Evolutionary conservation across 2,797 vertebrate genomes (phyloP).

Genomic region (Carduelis carduelis): DNA sequence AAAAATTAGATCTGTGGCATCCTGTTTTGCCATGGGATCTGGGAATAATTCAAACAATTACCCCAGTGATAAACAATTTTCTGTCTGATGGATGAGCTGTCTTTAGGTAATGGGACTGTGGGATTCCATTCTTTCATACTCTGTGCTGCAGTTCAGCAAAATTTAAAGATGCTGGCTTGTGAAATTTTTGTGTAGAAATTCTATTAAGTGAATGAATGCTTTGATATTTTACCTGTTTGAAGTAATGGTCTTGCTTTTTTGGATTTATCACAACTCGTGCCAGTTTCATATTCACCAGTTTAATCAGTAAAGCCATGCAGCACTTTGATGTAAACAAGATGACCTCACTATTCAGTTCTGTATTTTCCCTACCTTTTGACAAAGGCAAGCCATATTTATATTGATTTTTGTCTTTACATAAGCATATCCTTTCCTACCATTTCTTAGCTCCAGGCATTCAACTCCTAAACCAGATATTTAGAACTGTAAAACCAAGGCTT

Average conservation of each 20-base stretch:
- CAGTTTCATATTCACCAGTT: not conserved
- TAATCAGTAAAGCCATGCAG: not conserved
- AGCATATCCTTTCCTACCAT: not conserved
- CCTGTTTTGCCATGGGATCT: not conserved
- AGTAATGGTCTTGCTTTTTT: not conserved
- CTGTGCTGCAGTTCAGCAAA: not conserved
- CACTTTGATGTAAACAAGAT: not conserved
- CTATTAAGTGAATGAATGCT: not conserved
- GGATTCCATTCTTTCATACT: not conserved
- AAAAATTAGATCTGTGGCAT: not conserved
- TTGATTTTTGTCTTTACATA: not conserved
- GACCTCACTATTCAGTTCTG: not conserved
- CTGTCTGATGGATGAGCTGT: not conserved
- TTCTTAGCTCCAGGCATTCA: not conserved
- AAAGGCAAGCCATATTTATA: not conserved
- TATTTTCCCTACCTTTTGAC: not conserved
- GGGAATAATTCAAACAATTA: not conserved
- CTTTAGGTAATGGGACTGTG: not conserved
- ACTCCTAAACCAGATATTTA: not conserved
- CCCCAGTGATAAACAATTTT: not conserved
- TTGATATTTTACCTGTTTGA: not conserved
- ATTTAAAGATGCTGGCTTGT: not conserved
- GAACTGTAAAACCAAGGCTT: not conserved
- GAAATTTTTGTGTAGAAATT: not conserved
- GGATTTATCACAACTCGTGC: not conserved